Evolutionary conservation across 2,888 invertebrate genomes (phyloP).

Genomic region (Ditylenchus weischeri): DNA sequence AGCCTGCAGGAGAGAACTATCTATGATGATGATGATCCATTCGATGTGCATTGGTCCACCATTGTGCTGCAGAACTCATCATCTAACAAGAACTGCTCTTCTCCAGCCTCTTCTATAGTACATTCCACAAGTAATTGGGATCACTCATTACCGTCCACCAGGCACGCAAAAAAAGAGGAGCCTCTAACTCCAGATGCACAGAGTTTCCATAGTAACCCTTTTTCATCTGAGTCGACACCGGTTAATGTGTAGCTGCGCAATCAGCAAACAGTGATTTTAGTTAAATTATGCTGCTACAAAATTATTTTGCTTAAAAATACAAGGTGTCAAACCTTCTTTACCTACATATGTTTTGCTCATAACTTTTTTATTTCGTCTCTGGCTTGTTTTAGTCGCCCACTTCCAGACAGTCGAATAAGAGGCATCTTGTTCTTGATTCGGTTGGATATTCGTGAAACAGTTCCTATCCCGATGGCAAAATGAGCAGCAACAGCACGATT

Average conservation of each 20-base stretch:
- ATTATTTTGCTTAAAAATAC: no score
- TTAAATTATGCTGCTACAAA: no score
- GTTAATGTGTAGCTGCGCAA: slow-evolving; percentile 12
- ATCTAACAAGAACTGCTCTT: background rate
- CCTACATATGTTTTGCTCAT: no score
- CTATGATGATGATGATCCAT: slow-evolving; percentile 41
- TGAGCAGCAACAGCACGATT: no score
- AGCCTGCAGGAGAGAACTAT: slow-evolving; percentile 1
- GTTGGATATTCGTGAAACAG: no score
- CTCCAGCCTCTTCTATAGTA: background rate
- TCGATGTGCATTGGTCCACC: slow-evolving; percentile 55
- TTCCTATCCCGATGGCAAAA: no score
- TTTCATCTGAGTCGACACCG: slow-evolving; percentile 20
- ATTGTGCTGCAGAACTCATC: slow-evolving; percentile 28
- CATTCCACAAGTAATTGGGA: background rate
- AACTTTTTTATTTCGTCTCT: no score
- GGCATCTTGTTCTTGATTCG: no score
- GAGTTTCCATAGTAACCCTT: slow-evolving; percentile 9
- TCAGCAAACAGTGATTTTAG: no score
- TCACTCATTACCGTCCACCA: background rate
- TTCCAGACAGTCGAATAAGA: no score
- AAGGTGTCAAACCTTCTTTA: no score
- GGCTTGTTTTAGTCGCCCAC: no score
- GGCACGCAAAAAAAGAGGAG: background rate
- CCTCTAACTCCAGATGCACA: background rate